Conservation (phyloP, 2,113 vertebrate genomes). For the Chionodraco myersi region DNA sequence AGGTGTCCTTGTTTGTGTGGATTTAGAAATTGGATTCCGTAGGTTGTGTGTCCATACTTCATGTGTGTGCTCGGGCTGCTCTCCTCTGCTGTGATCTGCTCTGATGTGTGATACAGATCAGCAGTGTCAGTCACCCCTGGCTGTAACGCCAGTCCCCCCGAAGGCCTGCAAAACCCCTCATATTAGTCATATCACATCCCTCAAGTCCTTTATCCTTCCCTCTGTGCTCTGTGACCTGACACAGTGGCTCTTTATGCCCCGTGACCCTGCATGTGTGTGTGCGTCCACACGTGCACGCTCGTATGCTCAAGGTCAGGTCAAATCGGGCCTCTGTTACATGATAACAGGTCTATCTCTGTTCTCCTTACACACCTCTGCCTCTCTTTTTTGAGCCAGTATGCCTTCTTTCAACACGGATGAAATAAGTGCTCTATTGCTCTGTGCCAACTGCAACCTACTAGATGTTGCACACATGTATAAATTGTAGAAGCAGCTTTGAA, state of each 20-base stretch:
- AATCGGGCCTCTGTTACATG: conserved; percentile 68
- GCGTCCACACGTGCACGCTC: conserved; percentile 10
- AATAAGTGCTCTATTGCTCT: conserved; percentile 4
- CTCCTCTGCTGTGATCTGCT: conserved; percentile 70
- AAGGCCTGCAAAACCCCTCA: conserved; percentile 76
- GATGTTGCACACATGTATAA: not conserved
- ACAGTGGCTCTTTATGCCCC: conserved; percentile 79
- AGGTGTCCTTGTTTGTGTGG: conserved; percentile 4
- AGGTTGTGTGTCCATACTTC: conserved; percentile 49
- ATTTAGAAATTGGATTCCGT: conserved; percentile 25
- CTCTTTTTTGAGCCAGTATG: conserved; percentile 21
- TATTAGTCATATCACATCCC: conserved; percentile 83
- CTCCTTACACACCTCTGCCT: conserved; percentile 66
- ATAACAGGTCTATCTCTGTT: conserved; percentile 76
- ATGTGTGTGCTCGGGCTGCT: conserved; percentile 57
- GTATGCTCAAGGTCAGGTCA: conserved; percentile 78
- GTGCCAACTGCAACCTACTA: not conserved
- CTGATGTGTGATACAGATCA: conserved; percentile 83
- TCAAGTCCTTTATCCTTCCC: conserved; percentile 79
- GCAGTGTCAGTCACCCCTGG: conserved; percentile 82
- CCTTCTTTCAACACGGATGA: conserved; percentile 45
- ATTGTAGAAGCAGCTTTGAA: not conserved
- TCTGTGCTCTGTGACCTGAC: conserved; percentile 80
- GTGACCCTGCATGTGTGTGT: conserved; percentile 66
- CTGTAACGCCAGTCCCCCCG: conserved; percentile 72